Evolutionary conservation across 64 coral and sea anemone genomes (phyloP).

Genomic region (Montipora capricornis): DNA sequence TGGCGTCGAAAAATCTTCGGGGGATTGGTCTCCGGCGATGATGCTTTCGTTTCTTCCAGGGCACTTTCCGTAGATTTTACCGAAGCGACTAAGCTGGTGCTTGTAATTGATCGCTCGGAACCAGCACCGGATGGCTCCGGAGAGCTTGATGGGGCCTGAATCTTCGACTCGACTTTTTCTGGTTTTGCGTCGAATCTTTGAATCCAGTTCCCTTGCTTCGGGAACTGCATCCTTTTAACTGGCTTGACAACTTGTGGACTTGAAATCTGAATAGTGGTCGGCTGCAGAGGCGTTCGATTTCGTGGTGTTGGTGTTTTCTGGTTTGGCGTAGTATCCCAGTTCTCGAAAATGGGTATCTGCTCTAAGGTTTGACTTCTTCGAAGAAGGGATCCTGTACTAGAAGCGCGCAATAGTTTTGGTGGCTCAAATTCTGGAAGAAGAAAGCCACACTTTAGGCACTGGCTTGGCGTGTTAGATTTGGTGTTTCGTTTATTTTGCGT

Average conservation of each 20-base stretch:
- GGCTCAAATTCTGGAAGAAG: constrained; percentile 53
- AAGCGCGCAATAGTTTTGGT: constrained; percentile 76
- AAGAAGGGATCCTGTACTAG: constrained; percentile 84
- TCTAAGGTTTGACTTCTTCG: constrained; percentile 75
- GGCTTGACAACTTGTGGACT: constrained; percentile 25
- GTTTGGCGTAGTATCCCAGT: background rate
- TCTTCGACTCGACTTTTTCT: constrained; percentile 8
- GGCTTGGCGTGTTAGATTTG: constrained; percentile 40
- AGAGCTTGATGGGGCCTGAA: background rate
- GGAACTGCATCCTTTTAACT: background rate
- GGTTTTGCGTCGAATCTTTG: constrained; percentile 35
- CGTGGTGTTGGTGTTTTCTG: background rate
- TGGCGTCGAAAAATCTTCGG: constrained; percentile 56
- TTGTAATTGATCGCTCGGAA: background rate
- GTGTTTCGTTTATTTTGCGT: background rate
- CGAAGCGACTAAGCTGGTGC: background rate
- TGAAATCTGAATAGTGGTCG: constrained; percentile 84
- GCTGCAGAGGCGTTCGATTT: constrained; percentile 63
- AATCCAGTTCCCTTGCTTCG: constrained; percentile 57
- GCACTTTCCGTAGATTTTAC: constrained; percentile 4
- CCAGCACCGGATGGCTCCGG: background rate
- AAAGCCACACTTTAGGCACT: constrained; percentile 90
- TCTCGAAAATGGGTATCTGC: constrained; percentile 3
- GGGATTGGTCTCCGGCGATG: background rate
- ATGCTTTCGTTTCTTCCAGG: background rate